These are phyloP conservation scores for Albula glossodonta DNA, from an alignment of 2,113 vertebrate genomes.

Conservation along the genomic window DNA sequence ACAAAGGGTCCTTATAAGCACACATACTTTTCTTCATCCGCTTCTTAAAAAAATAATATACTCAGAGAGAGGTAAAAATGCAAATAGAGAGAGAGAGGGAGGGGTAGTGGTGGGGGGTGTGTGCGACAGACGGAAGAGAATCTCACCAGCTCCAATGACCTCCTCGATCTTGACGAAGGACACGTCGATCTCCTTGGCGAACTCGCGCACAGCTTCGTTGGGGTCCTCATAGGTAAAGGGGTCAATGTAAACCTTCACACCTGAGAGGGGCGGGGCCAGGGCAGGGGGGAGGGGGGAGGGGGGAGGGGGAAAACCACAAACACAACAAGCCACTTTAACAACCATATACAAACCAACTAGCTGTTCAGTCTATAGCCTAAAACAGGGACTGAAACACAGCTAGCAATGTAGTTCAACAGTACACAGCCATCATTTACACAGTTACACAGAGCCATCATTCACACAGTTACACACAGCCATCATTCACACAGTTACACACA, in stretches of 20 bases:
- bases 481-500: too few species aligned
- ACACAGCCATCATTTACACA: too few species aligned
- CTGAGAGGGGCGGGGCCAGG: constrained; percentile 35
- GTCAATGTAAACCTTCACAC: constrained; percentile 72
- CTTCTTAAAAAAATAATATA: too few species aligned
- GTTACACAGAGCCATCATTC: too few species aligned
- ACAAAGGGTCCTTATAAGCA: too few species aligned
- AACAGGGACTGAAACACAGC: too few species aligned
- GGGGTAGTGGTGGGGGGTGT: neutral
- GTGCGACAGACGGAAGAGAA: neutral
- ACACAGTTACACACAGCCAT: too few species aligned
- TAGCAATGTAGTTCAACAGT: too few species aligned
- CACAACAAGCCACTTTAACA: neutral
- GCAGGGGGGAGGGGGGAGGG: neutral
- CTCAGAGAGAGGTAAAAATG: too few species aligned
- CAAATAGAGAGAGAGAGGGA: neutral
- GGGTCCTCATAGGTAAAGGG: constrained; percentile 72
- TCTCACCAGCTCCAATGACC: constrained; percentile 69
- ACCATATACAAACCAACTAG: too few species aligned
- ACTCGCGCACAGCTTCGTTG: constrained; percentile 66
- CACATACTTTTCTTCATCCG: too few species aligned
- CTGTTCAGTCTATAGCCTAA: too few species aligned
- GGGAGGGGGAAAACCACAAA: neutral
- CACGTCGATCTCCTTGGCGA: constrained; percentile 71
- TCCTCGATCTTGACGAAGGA: constrained; percentile 73